Evolutionary conservation across 1,140 invertebrate genomes (phyloP).

Genomic region (Sitophilus oryzae): DNA sequence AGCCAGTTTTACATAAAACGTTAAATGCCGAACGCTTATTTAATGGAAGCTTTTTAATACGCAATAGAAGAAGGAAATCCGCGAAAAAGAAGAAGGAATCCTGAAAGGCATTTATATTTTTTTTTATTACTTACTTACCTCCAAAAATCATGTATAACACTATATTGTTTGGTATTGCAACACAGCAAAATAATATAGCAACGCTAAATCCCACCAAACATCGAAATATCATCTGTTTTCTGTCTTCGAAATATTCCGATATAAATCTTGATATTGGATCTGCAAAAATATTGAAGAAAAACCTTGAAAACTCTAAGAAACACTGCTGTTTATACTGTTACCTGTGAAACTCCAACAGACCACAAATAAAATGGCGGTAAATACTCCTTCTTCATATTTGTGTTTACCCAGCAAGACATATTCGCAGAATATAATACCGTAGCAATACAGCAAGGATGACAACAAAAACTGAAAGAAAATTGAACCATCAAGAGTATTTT

Average conservation of each 20-base stretch:
- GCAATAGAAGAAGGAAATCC: too few species aligned
- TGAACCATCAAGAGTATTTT: background rate
- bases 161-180: slow-evolving; percentile 19
- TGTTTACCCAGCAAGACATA: slow-evolving; percentile 14
- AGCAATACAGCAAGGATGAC: slow-evolving; percentile 26
- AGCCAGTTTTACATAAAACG: too few species aligned
- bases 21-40: too few species aligned
- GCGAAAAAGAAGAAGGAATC: too few species aligned
- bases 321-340: slow-evolving; percentile 7
- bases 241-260: slow-evolving; percentile 25
- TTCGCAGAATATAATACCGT: slow-evolving; percentile 28
- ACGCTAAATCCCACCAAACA: slow-evolving; percentile 11
- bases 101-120: too few species aligned
- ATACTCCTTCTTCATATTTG: slow-evolving; percentile 21
- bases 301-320: too few species aligned
- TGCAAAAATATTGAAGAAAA: slow-evolving; percentile 16
- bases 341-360: slow-evolving; percentile 24
- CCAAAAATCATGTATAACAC: slow-evolving; percentile 24
- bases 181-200: slow-evolving; percentile 14
- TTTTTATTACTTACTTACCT: too few species aligned
- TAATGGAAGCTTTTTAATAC: too few species aligned
- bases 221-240: slow-evolving; percentile 15
- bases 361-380: slow-evolving; percentile 26
- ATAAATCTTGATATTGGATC: slow-evolving; percentile 22
- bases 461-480: slow-evolving; percentile 28